phyloP scores from a whole-genome alignment of 2,797 vertebrate genomes.

The Antennarius maculatus region DNA sequence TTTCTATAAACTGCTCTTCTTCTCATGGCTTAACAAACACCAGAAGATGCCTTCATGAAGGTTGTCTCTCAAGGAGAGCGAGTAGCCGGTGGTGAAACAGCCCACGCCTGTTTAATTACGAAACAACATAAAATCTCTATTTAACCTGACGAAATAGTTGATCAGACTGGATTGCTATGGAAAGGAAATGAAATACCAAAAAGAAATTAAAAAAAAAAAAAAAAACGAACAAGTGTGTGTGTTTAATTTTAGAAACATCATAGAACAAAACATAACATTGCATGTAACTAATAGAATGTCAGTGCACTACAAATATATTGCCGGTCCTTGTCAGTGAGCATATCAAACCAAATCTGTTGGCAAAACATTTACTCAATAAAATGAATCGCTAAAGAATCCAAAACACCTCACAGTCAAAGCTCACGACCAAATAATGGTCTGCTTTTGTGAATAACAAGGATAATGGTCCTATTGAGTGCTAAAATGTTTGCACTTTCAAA shows the following conservation, averaged over 20 bases:
- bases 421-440: conserved; percentile 39
- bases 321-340: conserved; percentile 18
- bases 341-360: conserved; percentile 28
- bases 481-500: conserved; percentile 75
- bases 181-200: conserved; percentile 13
- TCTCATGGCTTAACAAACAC: conserved; percentile 67
- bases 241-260: not conserved
- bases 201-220: too few species aligned
- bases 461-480: conserved; percentile 65
- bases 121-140: not conserved
- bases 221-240: conserved; percentile 5
- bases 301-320: not conserved
- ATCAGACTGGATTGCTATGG: conserved; percentile 2
- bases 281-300: conserved; percentile 8
- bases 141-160: conserved; percentile 1
- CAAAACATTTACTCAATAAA: conserved; percentile 40
- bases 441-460: conserved; percentile 54
- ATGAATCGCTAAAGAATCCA: conserved; percentile 18
- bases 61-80: conserved; percentile 37
- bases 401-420: conserved; percentile 35
- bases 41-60: conserved; percentile 57
- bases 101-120: not conserved
- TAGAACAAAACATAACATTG: not conserved
- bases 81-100: conserved; percentile 5
- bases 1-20: conserved; percentile 60